Conservation (phyloP, 2,797 vertebrate genomes). For the Molossus molossus region DNA sequence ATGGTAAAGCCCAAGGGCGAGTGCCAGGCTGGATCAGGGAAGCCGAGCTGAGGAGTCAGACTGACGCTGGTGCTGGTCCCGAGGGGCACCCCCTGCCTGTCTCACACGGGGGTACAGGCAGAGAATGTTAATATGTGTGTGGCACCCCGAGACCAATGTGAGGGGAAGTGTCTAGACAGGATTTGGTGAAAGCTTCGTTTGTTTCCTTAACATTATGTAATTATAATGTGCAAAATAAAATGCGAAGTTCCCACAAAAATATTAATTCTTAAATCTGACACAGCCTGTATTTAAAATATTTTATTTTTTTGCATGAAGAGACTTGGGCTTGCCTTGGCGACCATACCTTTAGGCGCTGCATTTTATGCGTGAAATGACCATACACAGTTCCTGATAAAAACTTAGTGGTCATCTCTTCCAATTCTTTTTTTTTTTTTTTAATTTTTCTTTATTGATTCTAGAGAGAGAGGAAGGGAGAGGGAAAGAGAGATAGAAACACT, state of each 20-base stretch:
- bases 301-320: background rate
- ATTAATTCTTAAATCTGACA: background rate
- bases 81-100: accelerated
- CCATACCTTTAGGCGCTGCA: background rate
- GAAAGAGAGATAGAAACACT: too few relatives aligned
- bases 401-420: background rate
- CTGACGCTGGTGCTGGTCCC: background rate
- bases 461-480: too few relatives aligned
- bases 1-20: background rate
- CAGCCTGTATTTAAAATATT: background rate
- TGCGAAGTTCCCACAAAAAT: background rate
- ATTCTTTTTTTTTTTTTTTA: background rate
- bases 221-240: background rate
- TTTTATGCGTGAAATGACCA: background rate
- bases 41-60: background rate
- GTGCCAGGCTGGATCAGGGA: background rate
- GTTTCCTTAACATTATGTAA: background rate
- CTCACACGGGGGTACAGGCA: background rate
- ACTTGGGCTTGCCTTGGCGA: background rate
- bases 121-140: background rate
- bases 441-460: too few relatives aligned
- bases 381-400: background rate
- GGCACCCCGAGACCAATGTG: background rate
- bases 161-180: background rate
- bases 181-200: background rate